These are phyloP conservation scores for Apamea crenata DNA, from an alignment of 2,888 invertebrate genomes.

Conservation along the genomic window DNA sequence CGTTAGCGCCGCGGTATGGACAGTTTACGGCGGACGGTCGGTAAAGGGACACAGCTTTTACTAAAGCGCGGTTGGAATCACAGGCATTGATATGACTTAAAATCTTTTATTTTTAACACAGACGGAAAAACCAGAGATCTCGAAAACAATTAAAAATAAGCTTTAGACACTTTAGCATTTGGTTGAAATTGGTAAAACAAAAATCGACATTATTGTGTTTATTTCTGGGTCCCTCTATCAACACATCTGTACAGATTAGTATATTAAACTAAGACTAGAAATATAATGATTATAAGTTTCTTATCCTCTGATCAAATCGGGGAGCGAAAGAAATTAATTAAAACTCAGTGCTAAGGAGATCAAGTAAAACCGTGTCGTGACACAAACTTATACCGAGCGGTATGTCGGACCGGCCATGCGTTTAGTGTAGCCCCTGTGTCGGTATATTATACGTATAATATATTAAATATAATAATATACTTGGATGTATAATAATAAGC, in stretches of 20 bases:
- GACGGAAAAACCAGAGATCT: background rate
- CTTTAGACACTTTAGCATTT: background rate
- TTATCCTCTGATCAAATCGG: constrained; percentile 26
- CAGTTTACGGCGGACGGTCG: background rate
- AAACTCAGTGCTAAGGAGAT: constrained; percentile 59
- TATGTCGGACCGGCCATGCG: constrained; percentile 54
- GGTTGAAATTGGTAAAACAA: background rate
- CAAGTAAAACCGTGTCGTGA: constrained; percentile 61
- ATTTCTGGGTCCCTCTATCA: constrained; percentile 35
- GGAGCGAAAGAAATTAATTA: constrained; percentile 48
- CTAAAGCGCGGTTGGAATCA: background rate
- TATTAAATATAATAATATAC: constrained; percentile 62
- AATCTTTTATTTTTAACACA: background rate
- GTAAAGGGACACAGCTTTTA: constrained; percentile 14
- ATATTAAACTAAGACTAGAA: constrained; percentile 55
- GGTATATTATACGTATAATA: constrained; percentile 56
- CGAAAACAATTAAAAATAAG: background rate
- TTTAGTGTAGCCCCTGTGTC: constrained; percentile 53
- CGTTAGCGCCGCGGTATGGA: background rate
- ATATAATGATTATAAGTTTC: constrained; percentile 42
- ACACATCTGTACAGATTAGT: constrained; percentile 58
- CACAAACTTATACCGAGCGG: constrained; percentile 48
- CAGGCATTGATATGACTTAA: background rate
- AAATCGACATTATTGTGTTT: background rate
- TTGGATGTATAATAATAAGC: constrained; percentile 61